phyloP scores from a whole-genome alignment of 2,797 vertebrate genomes.

The Acanthurus lineatus region DNA sequence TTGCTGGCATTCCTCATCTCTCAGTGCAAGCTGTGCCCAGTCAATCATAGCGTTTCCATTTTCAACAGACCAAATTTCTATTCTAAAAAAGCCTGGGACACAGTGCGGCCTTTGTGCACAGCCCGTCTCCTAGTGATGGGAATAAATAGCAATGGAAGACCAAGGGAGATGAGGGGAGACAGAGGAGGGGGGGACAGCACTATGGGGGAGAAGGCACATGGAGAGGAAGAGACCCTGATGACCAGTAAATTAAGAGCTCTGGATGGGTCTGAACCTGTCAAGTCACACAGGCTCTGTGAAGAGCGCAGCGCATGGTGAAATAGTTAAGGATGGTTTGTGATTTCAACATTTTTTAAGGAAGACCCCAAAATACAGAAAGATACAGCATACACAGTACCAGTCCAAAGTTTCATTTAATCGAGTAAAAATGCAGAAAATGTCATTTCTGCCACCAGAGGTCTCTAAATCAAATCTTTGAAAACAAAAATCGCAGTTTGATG shows the following conservation, averaged over 20 bases:
- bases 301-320: constrained; percentile 60
- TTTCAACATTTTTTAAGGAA: constrained; percentile 39
- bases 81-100: constrained; percentile 79
- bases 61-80: constrained; percentile 77
- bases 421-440: too few relatives aligned
- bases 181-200: constrained; percentile 49
- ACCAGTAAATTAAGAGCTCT: constrained; percentile 79
- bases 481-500: too few relatives aligned
- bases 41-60: constrained; percentile 82
- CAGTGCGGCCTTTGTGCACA: constrained; percentile 81
- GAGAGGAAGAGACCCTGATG: constrained; percentile 78
- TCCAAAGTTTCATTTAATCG: too few relatives aligned
- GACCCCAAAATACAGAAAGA: constrained; percentile 33
- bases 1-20: constrained; percentile 68
- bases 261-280: constrained; percentile 51
- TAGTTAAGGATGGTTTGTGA: constrained; percentile 58
- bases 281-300: constrained; percentile 28
- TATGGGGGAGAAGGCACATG: constrained; percentile 51
- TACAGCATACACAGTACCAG: neutral
- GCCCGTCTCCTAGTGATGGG: constrained; percentile 80
- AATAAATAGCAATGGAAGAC: constrained; percentile 81
- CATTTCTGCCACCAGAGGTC: too few relatives aligned
- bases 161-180: constrained; percentile 68
- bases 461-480: too few relatives aligned
- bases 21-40: constrained; percentile 68